Conservation (phyloP, 2,888 invertebrate species). For the Lepeophtheirus nordmannii region DNA sequence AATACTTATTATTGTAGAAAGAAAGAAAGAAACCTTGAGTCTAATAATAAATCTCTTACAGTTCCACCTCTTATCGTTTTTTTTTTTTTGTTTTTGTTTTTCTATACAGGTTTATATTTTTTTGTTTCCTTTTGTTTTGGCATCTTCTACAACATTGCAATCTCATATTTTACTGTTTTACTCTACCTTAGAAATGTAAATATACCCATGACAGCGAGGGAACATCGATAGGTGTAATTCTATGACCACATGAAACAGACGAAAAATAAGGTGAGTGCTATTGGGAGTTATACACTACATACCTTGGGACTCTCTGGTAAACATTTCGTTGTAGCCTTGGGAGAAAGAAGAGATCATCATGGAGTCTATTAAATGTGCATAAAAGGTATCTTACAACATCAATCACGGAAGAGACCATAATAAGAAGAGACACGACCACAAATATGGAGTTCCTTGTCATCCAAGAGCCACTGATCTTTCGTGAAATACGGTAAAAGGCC, state of each 20-base stretch:
- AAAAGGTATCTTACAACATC: slow-evolving; percentile 41
- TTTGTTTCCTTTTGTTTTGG: too few relatives aligned
- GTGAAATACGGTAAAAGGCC: slow-evolving; percentile 11
- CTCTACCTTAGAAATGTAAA: slow-evolving; percentile 41
- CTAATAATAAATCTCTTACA: too few relatives aligned
- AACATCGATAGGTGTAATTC: slow-evolving; percentile 56
- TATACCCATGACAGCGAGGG: slow-evolving; percentile 46
- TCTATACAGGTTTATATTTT: too few relatives aligned
- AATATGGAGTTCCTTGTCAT: slow-evolving; percentile 16
- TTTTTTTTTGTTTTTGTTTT: too few relatives aligned
- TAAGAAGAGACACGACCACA: slow-evolving; percentile 23
- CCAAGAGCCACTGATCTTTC: background rate
- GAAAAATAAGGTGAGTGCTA: background rate
- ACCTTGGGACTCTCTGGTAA: slow-evolving; percentile 20
- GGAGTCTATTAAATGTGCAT: background rate
- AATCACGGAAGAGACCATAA: slow-evolving; percentile 43
- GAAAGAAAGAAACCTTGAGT: too few relatives aligned
- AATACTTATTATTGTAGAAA: too few relatives aligned
- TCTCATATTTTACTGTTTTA: too few relatives aligned
- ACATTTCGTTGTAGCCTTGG: background rate
- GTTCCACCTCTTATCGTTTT: too few relatives aligned
- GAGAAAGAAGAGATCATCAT: background rate
- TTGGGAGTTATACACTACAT: background rate
- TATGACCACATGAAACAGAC: slow-evolving; percentile 33
- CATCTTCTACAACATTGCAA: too few relatives aligned